Evolutionary conservation across 2,113 vertebrate genomes (phyloP).

Genomic region (Mastomys coucha): DNA sequence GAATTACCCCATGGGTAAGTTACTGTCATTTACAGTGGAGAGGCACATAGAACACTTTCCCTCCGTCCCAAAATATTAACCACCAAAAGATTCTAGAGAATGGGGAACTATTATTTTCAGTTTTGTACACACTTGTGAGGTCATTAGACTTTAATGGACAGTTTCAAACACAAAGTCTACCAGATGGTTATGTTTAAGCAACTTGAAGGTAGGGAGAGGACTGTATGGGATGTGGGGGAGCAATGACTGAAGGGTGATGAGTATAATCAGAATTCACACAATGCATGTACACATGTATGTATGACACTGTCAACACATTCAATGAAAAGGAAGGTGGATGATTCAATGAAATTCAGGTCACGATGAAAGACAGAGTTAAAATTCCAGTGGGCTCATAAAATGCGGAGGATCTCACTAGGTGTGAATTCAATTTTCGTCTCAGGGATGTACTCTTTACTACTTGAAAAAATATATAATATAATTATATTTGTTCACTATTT

Average conservation of each 20-base stretch:
- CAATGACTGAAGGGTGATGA: not conserved
- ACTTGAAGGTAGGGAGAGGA: not conserved
- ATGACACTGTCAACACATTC: not conserved
- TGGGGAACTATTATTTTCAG: no score
- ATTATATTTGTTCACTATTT: not conserved
- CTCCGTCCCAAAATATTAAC: no score
- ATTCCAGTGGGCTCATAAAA: not conserved
- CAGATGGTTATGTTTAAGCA: not conserved
- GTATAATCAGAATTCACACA: not conserved
- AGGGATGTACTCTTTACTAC: not conserved
- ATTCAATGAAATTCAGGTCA: accelerated
- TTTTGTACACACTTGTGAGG: not conserved
- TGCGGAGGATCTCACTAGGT: not conserved
- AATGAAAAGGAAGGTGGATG: not conserved
- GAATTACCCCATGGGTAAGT: not conserved
- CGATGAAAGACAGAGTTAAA: not conserved
- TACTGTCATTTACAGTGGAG: not conserved
- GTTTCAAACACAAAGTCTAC: not conserved
- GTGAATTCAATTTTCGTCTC: not conserved
- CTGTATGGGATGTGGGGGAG: not conserved
- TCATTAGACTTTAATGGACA: not conserved
- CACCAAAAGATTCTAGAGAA: not conserved
- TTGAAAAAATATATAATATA: not conserved
- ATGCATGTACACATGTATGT: not conserved
- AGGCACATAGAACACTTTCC: not conserved